Conservation (phyloP, 1,140 invertebrate species). For the Gryon sp. region DNA sequence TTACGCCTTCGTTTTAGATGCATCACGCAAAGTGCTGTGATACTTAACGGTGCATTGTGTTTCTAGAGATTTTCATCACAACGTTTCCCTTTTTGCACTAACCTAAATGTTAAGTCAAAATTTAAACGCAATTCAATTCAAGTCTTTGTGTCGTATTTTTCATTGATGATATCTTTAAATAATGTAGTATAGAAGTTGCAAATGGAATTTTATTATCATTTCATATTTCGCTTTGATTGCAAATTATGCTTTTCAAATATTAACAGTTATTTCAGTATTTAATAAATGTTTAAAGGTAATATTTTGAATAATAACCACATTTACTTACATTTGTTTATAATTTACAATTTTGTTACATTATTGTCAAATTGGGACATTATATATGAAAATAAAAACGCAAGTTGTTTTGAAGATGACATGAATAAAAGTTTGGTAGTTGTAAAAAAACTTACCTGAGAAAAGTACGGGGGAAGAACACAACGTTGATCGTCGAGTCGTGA, state of each 20-base stretch:
- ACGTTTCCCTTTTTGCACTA: background rate
- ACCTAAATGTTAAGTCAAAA: constrained; percentile 1
- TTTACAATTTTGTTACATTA: too few relatives aligned
- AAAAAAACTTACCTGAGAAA: constrained; percentile 86
- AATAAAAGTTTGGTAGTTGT: background rate
- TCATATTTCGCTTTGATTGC: background rate
- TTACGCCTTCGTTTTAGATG: constrained; percentile 3
- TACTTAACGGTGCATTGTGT: constrained; percentile 14
- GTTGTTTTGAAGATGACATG: too few relatives aligned
- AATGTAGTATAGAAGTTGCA: background rate
- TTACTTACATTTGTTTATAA: too few relatives aligned
- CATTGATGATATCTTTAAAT: background rate
- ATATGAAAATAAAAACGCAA: too few relatives aligned
- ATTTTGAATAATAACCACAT: too few relatives aligned
- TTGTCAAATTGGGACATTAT: too few relatives aligned
- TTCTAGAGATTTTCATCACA: constrained; percentile 4
- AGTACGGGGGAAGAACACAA: constrained; percentile 93
- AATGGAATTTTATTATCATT: background rate
- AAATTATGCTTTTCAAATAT: too few relatives aligned
- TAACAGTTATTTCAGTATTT: too few relatives aligned
- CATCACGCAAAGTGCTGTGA: background rate
- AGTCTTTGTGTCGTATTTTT: background rate
- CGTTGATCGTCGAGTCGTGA: constrained; percentile 96
- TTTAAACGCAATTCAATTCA: constrained; percentile 13
- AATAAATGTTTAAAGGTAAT: too few relatives aligned